Base-by-base conservation (phyloP, 2,888 invertebrate genomes). In the Drosophila hawaiiensis region DNA sequence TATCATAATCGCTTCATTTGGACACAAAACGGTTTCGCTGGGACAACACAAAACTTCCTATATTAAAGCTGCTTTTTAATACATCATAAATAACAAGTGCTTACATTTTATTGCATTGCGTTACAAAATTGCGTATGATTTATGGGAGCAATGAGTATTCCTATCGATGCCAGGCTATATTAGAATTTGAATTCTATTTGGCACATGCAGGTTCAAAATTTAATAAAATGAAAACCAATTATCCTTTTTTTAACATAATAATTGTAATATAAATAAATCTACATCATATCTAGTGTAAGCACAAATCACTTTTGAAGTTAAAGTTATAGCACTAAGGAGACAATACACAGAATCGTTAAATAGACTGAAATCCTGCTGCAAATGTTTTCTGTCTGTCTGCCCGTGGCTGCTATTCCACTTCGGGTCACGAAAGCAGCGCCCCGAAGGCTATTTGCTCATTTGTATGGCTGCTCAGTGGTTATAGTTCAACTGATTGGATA, bases 1-100 rank as follows among this genome's bases (percentile, higher is more conserved):
- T 71, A 82, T 69, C 72, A 82, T 87, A 87, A 82, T 84, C 75
- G 83, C 41, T 64, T 73, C 70, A 87, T 73, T 89, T 61, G 73
- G 72, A 68, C 70, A 70, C 43, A 22, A 4, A 31, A 55, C 14
- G 10, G 16, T 29, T n/a, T n/a, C 22, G 60, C 28, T 31, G 28
- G n/a, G 35, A 12, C 47, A 25, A 14, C 47, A 19, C 2, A 0
- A 3, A 22, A 7, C 14, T 1, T 4, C 37, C 29, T 12, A 35
- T n/a, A 19, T 52, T 58, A 53, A 70, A 41, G 9, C 22, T 25
- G 3, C 39, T 12, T 14, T 52, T 56, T 41, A 41, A 55, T 29
- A 5, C 7, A 25, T 25, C 22, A 16, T 47, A 47, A 25, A 16
- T 16, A 4, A 9, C 16, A 25, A 25, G 4, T 25, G 25, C 16